These are phyloP conservation scores for Pipra filicauda DNA, from an alignment of 2,113 vertebrate species.

Conservation along the genomic window DNA sequence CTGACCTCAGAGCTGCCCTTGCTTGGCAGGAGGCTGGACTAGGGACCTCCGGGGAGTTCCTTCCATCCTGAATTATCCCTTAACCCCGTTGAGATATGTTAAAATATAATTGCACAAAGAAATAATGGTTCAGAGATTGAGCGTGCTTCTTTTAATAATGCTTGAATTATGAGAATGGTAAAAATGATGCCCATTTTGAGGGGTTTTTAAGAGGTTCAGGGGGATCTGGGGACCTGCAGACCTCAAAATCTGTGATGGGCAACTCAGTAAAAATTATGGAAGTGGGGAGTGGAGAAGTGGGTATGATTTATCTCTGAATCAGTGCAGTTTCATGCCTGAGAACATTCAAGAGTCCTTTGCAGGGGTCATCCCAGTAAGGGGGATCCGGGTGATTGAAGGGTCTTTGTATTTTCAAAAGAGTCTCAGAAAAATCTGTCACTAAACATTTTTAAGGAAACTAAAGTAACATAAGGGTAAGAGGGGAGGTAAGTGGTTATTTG, in stretches of 20 bases:
- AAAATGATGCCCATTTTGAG: not conserved
- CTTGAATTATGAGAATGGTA: not conserved
- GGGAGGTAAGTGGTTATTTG: not conserved
- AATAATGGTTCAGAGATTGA: not conserved
- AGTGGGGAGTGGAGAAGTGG: not conserved
- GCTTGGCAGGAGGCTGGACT: not conserved
- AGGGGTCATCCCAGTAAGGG: not conserved
- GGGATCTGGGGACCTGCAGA: not conserved
- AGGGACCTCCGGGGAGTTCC: not conserved
- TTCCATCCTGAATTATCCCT: not conserved
- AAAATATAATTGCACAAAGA: not conserved
- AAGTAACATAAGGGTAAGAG: not conserved
- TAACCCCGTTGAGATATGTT: not conserved
- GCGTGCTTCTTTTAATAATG: not conserved
- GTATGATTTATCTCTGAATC: not conserved
- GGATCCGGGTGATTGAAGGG: not conserved
- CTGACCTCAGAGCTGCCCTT: not conserved
- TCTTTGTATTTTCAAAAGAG: not conserved
- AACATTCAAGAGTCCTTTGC: not conserved
- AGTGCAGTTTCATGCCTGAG: not conserved
- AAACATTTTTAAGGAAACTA: not conserved
- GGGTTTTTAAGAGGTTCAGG: not conserved
- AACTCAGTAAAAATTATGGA: not conserved
- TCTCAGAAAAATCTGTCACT: not conserved
- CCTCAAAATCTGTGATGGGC: not conserved